Conservation (phyloP, 92 coral and sea anemone genomes). For the Umimayanthus kanabou region DNA sequence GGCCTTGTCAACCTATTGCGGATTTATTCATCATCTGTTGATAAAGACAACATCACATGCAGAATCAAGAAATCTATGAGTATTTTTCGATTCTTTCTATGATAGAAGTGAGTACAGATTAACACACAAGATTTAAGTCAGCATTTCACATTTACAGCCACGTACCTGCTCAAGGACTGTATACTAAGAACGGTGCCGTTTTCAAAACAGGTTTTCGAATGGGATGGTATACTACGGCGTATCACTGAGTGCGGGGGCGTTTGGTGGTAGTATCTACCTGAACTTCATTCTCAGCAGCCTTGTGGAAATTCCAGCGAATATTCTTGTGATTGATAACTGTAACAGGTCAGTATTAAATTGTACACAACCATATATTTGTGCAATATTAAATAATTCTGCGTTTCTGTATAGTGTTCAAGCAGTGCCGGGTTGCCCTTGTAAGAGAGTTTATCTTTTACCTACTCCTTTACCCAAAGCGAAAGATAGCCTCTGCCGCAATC, state of each 20-base stretch:
- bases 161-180: background rate
- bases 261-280: slow-evolving; percentile 80
- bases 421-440: too few species aligned
- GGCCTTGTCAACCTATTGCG: too few species aligned
- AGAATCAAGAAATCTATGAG: too few species aligned
- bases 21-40: background rate
- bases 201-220: slow-evolving; percentile 61
- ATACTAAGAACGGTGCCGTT: background rate
- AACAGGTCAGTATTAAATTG: slow-evolving; percentile 44
- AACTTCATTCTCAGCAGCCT: slow-evolving; percentile 70
- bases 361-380: too few species aligned
- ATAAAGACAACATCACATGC: too few species aligned
- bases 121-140: background rate
- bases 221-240: slow-evolving; percentile 85
- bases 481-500: too few species aligned
- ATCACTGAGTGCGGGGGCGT: slow-evolving; percentile 68
- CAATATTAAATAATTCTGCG: too few species aligned
- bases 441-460: too few species aligned
- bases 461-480: too few species aligned
- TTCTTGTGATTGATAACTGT: slow-evolving; percentile 54
- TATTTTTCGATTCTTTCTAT: too few species aligned
- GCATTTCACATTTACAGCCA: background rate
- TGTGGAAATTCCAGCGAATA: slow-evolving; percentile 71
- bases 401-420: too few species aligned
- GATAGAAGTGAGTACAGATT: too few species aligned